Evolutionary conservation across 2,797 vertebrate species (phyloP).

Genomic region (Xenopus petersii): DNA sequence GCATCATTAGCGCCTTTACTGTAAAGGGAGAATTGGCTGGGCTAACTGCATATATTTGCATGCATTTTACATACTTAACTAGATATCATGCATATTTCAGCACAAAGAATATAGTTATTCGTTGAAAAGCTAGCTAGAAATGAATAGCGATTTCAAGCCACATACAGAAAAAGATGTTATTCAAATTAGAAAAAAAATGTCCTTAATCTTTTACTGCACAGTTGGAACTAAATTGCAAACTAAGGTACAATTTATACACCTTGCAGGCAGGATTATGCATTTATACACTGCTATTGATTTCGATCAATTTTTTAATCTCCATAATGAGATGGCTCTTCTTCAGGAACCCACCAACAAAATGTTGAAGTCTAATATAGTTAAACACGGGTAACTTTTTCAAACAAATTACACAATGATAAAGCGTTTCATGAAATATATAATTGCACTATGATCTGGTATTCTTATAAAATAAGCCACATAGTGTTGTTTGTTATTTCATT

Average conservation of each 20-base stretch:
- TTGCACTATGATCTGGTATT: too few species aligned
- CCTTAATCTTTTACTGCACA: background rate
- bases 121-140: background rate
- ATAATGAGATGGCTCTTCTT: too few species aligned
- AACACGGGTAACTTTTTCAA: too few species aligned
- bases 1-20: background rate
- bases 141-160: background rate
- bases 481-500: too few species aligned
- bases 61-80: background rate
- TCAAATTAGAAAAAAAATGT: background rate
- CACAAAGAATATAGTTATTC: background rate
- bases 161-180: background rate
- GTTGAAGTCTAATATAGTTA: too few species aligned
- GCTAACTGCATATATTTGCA: background rate
- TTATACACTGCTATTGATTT: too few species aligned
- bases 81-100: constrained; percentile 12
- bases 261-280: too few species aligned
- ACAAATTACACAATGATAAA: too few species aligned
- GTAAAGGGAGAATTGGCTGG: background rate
- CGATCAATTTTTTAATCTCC: too few species aligned
- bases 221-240: background rate
- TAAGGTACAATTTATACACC: background rate
- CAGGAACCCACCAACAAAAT: too few species aligned
- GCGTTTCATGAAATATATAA: too few species aligned
- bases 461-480: too few species aligned